Evolutionary conservation across 2,888 invertebrate genomes (phyloP), one percentile per base, ranked within the genome.

Genomic region (Ochropleura plecta): DNA sequence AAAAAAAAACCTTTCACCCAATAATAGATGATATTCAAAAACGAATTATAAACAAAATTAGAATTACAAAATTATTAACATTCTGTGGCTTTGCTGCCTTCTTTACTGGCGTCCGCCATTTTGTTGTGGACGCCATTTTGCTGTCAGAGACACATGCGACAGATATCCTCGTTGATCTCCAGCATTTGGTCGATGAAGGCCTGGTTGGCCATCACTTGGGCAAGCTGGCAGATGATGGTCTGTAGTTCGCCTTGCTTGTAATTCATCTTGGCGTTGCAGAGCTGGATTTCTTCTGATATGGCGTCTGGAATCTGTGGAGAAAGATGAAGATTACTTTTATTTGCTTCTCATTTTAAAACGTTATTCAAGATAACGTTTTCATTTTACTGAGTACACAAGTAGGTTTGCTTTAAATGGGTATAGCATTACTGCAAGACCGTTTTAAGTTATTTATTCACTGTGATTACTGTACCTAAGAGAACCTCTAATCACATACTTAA

Each of bases 131-230:
- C 88, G 89, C 91, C 91, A 90, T 91, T 76, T 89, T 88, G 87
- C 73, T 91, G 92, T 94, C 92, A 96, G 92, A 98, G 97, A 82
- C 98, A 98, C 95, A 98, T 97, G 89, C 97, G 97, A 93, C 98
- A 98, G 92, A 99, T 98, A 91, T 98, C 97, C 83, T 98, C 97
- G 95, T 99, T 98, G 90, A 99, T 98, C 87, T 97, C 97, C 85
- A 98, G 95, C 90, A 98, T 96, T 94, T 98, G 98, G 68, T 97
- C 97, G 88, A 98, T 97, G 92, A 98, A 99, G 78, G 97, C 95
- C 86, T 97, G 97, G 93, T 98, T 98, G 68, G 97, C 94, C 90
- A 98, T 97, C 70, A 98, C 97, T 80, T 96, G 96, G 40, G 98
- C 97, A 71, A 98, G 95, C 76, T 97, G 97, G 87, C 96, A 96